phyloP scores from a whole-genome alignment of 2,888 invertebrate species.

The Phrixothrix hirtus region DNA sequence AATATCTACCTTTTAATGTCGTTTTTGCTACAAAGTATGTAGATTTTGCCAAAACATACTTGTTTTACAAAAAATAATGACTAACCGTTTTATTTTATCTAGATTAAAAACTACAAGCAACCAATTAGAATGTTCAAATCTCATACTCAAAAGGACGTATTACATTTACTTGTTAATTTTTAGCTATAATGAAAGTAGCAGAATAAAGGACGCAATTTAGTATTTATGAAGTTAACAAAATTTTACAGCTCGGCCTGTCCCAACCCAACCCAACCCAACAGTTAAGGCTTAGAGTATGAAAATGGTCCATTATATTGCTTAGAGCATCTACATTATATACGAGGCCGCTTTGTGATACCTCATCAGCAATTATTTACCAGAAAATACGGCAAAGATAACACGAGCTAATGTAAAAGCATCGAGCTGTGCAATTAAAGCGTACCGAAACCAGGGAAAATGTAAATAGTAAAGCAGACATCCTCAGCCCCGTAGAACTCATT shows the following conservation, averaged over 20 bases:
- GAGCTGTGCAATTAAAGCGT: slow-evolving; percentile 34
- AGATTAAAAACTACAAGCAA: no score
- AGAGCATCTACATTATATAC: slow-evolving; percentile 2
- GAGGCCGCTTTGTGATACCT: slow-evolving; percentile 17
- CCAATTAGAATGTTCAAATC: no score
- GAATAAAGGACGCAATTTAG: slow-evolving; percentile 8
- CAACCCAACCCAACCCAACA: background rate
- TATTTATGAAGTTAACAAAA: slow-evolving; percentile 11
- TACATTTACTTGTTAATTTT: no score
- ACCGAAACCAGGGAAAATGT: slow-evolving; percentile 32
- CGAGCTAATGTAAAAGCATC: slow-evolving; percentile 31
- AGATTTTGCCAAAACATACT: no score
- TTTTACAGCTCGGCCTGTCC: slow-evolving; percentile 6
- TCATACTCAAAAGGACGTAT: no score
- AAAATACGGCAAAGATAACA: slow-evolving; percentile 24
- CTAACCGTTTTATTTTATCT: background rate
- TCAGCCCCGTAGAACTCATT: slow-evolving; percentile 17
- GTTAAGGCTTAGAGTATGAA: slow-evolving; percentile 8
- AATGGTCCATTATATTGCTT: slow-evolving; percentile 12
- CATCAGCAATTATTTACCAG: slow-evolving; percentile 23
- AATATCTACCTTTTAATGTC: no score
- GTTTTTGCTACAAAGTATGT: no score
- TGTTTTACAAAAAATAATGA: no score
- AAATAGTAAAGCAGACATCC: slow-evolving; percentile 21
- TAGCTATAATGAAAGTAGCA: no score